Evolutionary conservation across 1,140 invertebrate species (phyloP), one percentile per base, ranked within the genome.

Genomic region (Acyrthosiphon pisum): DNA sequence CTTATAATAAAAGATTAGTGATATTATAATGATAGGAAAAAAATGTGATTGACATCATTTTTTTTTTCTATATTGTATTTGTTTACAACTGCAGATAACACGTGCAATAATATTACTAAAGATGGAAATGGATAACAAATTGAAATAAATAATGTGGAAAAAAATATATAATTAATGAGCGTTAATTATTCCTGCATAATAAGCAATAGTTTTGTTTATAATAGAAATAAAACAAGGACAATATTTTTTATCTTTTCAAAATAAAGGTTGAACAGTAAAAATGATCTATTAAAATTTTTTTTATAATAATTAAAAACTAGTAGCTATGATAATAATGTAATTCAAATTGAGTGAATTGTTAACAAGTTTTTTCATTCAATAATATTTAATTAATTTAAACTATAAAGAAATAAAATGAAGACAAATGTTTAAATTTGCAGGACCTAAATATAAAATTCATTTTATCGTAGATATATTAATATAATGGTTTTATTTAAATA

Each of bases 1-100:
- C 91, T 93, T 93, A 93, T 93, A 84, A 93, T 93, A 93, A 83
- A 93, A 93, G 91, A 93, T 93, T 93, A 93, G 91, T 93, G 91
- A 93, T 93, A 93, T 92, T 92, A 50, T 37, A 84, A 83, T 93
- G 91, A 93, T 93, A 84, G 90, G 68, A 81, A 91, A 91, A 91
- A 91, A 91, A 76, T 83, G 90, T 81, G 90, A 91, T 91, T 91
- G 90, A 91, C 90, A 91, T 91, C 41, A 37, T 91, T 91, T 91
- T 91, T 91, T 37, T 83, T 48, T 83, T 68, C 60, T 84, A 81
- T 84, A 53, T 50, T 50, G 30, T 93, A 50, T 93, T 93, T 50
- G 46, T 93, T 93, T 84, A 91, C 90, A 91, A 91, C 90, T 93
- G 76, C 91, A 37, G 91, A 93, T 84, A 93, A 93, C n/a, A 93